Evolutionary conservation across 1,140 invertebrate genomes (phyloP).

Genomic region (Lordiphosa stackelbergi): DNA sequence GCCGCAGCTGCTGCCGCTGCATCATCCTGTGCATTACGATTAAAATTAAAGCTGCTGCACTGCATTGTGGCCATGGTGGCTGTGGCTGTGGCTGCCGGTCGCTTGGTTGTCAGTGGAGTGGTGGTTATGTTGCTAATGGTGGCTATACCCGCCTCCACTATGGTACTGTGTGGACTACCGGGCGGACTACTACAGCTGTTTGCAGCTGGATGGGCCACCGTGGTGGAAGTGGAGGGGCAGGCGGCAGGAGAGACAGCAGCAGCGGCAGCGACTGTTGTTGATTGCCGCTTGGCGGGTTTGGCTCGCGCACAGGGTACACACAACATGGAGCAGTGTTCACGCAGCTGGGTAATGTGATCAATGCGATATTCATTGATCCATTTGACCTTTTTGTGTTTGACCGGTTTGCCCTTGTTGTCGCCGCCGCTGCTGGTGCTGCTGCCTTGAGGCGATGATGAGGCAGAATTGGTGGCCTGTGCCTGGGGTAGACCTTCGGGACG

Average conservation of each 20-base stretch:
- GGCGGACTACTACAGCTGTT: constrained; percentile 3
- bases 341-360: constrained; percentile 67
- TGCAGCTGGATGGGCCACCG: too few species aligned
- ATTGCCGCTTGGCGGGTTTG: constrained; percentile 52
- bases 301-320: constrained; percentile 66
- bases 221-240: not conserved
- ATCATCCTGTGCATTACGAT: constrained; percentile 7
- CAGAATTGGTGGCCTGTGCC: constrained; percentile 6
- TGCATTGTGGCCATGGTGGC: constrained; percentile 44
- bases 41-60: constrained; percentile 37
- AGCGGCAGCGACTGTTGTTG: constrained; percentile 10
- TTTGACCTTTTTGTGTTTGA: constrained; percentile 64
- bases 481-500: constrained; percentile 73
- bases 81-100: constrained; percentile 6
- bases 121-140: not conserved
- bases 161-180: not conserved
- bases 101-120: not conserved
- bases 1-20: constrained; percentile 1
- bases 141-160: not conserved
- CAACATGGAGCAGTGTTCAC: constrained; percentile 69
- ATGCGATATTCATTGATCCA: constrained; percentile 75
- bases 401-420: constrained; percentile 16
- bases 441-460: constrained; percentile 15
- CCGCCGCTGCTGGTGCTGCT: too few species aligned
- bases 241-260: not conserved